These are phyloP conservation scores for Passer domesticus DNA, from an alignment of 2,113 vertebrate species.

Conservation along the genomic window DNA sequence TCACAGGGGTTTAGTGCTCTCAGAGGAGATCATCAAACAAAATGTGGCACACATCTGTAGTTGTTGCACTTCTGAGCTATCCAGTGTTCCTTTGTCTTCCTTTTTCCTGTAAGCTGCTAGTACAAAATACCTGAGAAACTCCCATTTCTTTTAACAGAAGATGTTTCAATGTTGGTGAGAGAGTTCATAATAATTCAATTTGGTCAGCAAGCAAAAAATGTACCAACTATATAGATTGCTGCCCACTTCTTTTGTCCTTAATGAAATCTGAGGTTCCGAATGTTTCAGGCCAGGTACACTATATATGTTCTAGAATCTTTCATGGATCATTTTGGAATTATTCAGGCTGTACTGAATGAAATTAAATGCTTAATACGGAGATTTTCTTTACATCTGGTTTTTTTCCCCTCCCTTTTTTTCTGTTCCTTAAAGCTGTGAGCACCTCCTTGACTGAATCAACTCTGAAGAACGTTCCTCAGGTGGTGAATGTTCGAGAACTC, in stretches of 20 bases:
- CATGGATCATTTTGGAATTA: not conserved
- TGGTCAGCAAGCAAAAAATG: not conserved
- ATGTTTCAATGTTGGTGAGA: not conserved
- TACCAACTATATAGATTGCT: not conserved
- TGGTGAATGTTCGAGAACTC: constrained; percentile 89
- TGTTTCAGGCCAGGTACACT: not conserved
- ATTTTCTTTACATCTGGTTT: not conserved
- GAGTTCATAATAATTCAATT: not conserved
- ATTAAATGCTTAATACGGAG: not conserved
- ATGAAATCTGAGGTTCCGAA: not conserved
- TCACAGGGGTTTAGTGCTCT: not conserved
- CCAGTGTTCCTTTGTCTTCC: not conserved
- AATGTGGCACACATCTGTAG: not conserved
- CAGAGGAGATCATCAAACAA: not conserved
- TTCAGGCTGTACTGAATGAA: not conserved
- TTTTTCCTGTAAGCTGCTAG: not conserved
- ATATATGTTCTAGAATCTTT: not conserved
- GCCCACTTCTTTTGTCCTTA: not conserved
- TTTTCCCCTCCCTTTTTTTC: not conserved
- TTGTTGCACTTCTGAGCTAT: not conserved
- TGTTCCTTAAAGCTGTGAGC: constrained; percentile 60
- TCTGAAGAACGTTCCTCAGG: constrained; percentile 89
- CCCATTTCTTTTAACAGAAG: not conserved
- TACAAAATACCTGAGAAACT: not conserved
- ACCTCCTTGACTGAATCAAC: constrained; percentile 86